These are phyloP conservation scores for Callyntrura guangdongensis DNA, from an alignment of 2,888 invertebrate species.

Conservation along the genomic window DNA sequence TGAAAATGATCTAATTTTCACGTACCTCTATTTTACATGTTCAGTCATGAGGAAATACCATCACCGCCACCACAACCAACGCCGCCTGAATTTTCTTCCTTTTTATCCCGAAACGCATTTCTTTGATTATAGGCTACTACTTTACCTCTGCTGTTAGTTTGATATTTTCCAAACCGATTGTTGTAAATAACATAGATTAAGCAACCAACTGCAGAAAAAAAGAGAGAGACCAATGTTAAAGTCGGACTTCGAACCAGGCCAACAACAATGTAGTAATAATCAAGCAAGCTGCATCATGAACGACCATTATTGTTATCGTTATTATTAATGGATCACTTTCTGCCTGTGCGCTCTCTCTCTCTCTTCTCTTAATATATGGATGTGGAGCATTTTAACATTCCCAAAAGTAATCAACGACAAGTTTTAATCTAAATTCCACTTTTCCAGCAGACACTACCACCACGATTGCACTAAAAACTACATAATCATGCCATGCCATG, in stretches of 20 bases:
- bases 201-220: not conserved
- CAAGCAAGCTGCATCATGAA: slow-evolving; percentile 55
- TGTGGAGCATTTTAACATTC: slow-evolving; percentile 51
- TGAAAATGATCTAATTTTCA: slow-evolving; percentile 56
- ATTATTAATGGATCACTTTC: slow-evolving; percentile 58
- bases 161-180: not conserved
- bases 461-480: not conserved
- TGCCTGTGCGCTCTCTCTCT: too few species aligned
- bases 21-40: slow-evolving; percentile 18
- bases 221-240: too few species aligned
- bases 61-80: slow-evolving; percentile 2
- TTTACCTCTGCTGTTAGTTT: not conserved
- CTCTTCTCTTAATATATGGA: slow-evolving; percentile 43
- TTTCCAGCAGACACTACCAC: slow-evolving; percentile 52
- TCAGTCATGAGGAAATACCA: slow-evolving; percentile 42
- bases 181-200: slow-evolving; percentile 47
- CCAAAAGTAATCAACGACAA: slow-evolving; percentile 59
- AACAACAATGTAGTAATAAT: slow-evolving; percentile 56
- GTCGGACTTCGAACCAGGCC: too few species aligned
- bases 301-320: slow-evolving; percentile 58
- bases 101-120: slow-evolving; percentile 21
- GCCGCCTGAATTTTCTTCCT: slow-evolving; percentile 36
- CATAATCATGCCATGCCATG: slow-evolving; percentile 13
- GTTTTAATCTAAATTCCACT: slow-evolving; percentile 65
- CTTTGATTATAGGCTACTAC: not conserved